A percentile compares a stretch with the other conserved stretches of the same genome.
These are phyloP conservation scores for Pseudoips prasinana DNA, from an alignment of 2,888 invertebrate species.

Conservation along the genomic window DNA sequence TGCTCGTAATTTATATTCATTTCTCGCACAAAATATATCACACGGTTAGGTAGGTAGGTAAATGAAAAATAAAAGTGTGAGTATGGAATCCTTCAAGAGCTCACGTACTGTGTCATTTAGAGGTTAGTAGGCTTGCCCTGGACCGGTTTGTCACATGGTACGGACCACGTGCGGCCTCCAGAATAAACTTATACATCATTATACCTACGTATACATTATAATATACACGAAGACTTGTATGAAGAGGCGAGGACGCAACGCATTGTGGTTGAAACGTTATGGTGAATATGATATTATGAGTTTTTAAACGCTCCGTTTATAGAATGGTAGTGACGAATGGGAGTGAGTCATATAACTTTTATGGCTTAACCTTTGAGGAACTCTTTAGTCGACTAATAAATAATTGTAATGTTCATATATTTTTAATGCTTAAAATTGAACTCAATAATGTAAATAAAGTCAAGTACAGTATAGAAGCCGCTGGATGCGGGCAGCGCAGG, in stretches of 20 bases:
- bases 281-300: slow-evolving; percentile 36
- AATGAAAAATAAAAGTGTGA: slow-evolving; percentile 50
- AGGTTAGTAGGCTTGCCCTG: slow-evolving; percentile 75
- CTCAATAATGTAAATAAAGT: too few species aligned
- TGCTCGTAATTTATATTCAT: slow-evolving; percentile 1
- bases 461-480: too few species aligned
- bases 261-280: slow-evolving; percentile 18
- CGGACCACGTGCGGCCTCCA: slow-evolving; percentile 76
- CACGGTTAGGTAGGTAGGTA: neutral
- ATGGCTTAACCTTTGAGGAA: slow-evolving; percentile 9
- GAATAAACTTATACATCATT: slow-evolving; percentile 40
- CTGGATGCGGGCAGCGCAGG: too few species aligned
- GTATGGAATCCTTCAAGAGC: slow-evolving; percentile 58
- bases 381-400: too few species aligned
- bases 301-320: slow-evolving; percentile 34
- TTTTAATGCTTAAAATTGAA: too few species aligned
- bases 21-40: slow-evolving; percentile 1
- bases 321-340: slow-evolving; percentile 1
- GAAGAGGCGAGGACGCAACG: slow-evolving; percentile 25
- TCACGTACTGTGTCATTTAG: slow-evolving; percentile 70
- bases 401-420: too few species aligned
- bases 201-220: slow-evolving; percentile 28
- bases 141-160: slow-evolving; percentile 80
- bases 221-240: slow-evolving; percentile 21
- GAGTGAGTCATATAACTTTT: slow-evolving; percentile 3